phyloP scores from a whole-genome alignment of 2,888 invertebrate genomes.

The Cecidostiba fungosa region DNA sequence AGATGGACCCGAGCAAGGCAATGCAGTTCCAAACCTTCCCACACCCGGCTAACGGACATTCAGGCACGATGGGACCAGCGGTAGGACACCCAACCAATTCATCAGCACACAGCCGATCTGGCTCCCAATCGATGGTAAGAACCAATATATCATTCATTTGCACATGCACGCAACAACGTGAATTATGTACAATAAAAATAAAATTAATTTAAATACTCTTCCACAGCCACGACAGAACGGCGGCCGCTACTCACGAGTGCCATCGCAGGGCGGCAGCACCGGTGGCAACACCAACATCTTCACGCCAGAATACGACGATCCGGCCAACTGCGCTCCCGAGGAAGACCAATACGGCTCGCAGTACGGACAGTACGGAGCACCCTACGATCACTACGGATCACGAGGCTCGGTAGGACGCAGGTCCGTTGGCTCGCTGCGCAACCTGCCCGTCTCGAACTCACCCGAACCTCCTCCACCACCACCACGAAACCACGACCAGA shows the following conservation, averaged over 20 bases:
- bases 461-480: constrained; percentile 88
- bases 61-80: constrained; percentile 90
- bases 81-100: constrained; percentile 88
- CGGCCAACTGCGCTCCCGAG: constrained; percentile 94
- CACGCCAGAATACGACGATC: constrained; percentile 94
- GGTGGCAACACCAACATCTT: constrained; percentile 82
- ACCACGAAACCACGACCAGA: constrained; percentile 90
- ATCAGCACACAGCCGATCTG: constrained; percentile 91
- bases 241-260: constrained; percentile 88
- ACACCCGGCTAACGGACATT: constrained; percentile 88
- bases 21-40: constrained; percentile 94
- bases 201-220: background rate
- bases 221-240: constrained; percentile 85
- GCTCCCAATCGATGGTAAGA: constrained; percentile 92
- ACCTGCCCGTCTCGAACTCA: constrained; percentile 83
- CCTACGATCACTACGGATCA: constrained; percentile 94
- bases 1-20: constrained; percentile 96
- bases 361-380: constrained; percentile 90
- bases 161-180: background rate
- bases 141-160: background rate
- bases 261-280: constrained; percentile 88
- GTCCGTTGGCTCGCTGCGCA: constrained; percentile 83
- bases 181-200: no score
- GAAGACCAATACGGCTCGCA: constrained; percentile 96
- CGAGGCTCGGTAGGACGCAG: constrained; percentile 88